Base-by-base conservation (phyloP, 2,888 invertebrate species). In the Drosophila hamatofila region DNA sequence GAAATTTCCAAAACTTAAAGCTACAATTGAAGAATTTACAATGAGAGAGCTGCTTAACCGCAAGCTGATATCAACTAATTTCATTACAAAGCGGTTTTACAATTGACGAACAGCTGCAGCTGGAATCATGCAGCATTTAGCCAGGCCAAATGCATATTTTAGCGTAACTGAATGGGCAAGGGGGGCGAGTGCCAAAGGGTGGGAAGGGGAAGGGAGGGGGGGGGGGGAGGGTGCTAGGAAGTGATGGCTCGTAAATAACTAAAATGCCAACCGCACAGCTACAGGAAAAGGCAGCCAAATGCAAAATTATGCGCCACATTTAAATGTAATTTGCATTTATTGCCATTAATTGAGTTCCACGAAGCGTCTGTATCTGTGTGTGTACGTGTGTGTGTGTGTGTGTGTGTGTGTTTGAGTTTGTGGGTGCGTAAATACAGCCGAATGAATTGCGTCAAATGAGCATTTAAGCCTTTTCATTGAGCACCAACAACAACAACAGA, bases 261-360 rank as follows among this genome's bases (percentile, higher is more conserved):
- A 69, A 74, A 76, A 78, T 74, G 75, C 23, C 79, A 78, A 41
- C 54, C 63, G 41, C 56, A 25, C 21, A 57, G 35, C 42, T 41
- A 54, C 69, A 75, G 77, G 59, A 73, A 79, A 52, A 58, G 80
- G 71, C 75, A 79, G 46, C 65, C 83, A 71, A 83, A 83, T 78
- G 72, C 81, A 83, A 75, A 82, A 83, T 81, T 78, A 78, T 83
- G 72, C 68, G 55, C 68, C 81, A 52, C 83, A 85, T 80, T 88
- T 75, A 80, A 80, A 83, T 85, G 75, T 61, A 83, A 88, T 86
- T 81, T 75, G 70, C 83, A 86, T 75, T 74, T 71, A 71, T 78
- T 88, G 70, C 61, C 72, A 86, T 83, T 86, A 88, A 88, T 86
- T 86, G 87, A 80, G 81, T 80, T 86, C 68, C 67, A 51, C 63